Base-by-base conservation (phyloP, 2,888 invertebrate species). In the Ypsolopha sequella region DNA sequence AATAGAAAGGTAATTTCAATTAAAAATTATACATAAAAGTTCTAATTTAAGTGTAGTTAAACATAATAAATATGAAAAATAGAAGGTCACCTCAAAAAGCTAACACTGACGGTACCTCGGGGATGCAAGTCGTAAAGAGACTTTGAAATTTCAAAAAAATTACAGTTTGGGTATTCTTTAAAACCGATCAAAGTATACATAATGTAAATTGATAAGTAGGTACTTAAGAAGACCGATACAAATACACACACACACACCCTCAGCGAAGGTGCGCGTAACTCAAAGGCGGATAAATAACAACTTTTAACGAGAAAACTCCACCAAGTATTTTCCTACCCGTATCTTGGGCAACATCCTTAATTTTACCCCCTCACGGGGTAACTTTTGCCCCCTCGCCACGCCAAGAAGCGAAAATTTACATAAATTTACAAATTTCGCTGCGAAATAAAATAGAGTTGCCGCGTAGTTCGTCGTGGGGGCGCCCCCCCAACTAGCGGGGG, bases 351-450 rank as follows among this genome's bases (percentile, higher is more conserved):
- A 58, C 60, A 62, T 59, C 61, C 60, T 59, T 60, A 59, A 58
- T 56, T 53, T 50, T 58, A 45, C 49, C 58, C 61, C 56, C 55
- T 44, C 56, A 53, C 60, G 63, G 63, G 59, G 66, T 65, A 75
- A 74, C 74, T 74, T 75, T 73, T 71, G 24, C 71, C 64, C 72
- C 72, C 66, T 71, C 66, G 61, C 64, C 67, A 4, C 49, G 52
- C 52, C 48, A 85, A 85, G 85, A 84, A 81, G 84, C 72, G 74
- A 76, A 79, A 81, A 85, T 85, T 85, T 82, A 80, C 85, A 85
- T 85, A 85, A 85, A 85, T 85, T 85, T 81, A 80, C 81, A 81
- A 85, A 85, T 82, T 82, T 80, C 76, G 70, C 73, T 60, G 66
- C 73, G 71, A 82, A 84, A 85, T 84, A 85, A 85, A 85, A 79